Evolutionary conservation across 2,797 vertebrate genomes (phyloP), one percentile per base, ranked within the genome.

Genomic region (Sebastes nivosus): DNA sequence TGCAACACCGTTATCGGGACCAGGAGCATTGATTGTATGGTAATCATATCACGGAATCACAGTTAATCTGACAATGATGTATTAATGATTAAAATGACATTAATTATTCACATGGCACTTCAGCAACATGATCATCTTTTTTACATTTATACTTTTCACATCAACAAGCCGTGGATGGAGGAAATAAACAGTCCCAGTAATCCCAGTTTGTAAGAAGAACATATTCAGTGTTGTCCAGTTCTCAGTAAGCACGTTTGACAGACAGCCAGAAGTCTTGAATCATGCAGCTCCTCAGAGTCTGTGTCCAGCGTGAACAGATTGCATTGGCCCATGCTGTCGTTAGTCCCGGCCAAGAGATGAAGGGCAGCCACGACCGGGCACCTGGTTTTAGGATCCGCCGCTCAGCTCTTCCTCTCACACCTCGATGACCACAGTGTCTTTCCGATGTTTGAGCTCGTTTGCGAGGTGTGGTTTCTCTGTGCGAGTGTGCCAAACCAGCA

Each of bases 401-500:
- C 82, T 60, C 52, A 3, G 55, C 77, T 29, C 46, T 2, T 20
- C 57, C 52, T 34, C 6, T 97, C 95, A 99, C 81, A 99, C 97
- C 95, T 99, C 99, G 6, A 99, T 98, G 83, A 92, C 95, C 85
- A 98, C 95, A 0, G 95, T 96, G 95, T 99, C 99, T 93, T 97
- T 96, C 69, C 94, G 96, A 79, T 97, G 95, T 92, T 98, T 99
- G 81, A 98, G 97, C 95, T 99, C 98, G 0, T 98, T 98, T 60
- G 96, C 97, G 10, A 99, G 94, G 74, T 98, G 97, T 2, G 97
- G 98, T 87, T 99, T 99, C 93, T 99, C 98, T 30, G 98, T 99
- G 86, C 99, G 97, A 2, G 99, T 99, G 96, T 99, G 99, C 99
- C 99, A 99, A 58, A 99, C 99, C 34, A 99, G 97, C 84, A 99